These are phyloP conservation scores for Hydra vulgaris DNA, from an alignment of 30 jellyfish, hydroid and myxozoan genomes.

Conservation along the genomic window DNA sequence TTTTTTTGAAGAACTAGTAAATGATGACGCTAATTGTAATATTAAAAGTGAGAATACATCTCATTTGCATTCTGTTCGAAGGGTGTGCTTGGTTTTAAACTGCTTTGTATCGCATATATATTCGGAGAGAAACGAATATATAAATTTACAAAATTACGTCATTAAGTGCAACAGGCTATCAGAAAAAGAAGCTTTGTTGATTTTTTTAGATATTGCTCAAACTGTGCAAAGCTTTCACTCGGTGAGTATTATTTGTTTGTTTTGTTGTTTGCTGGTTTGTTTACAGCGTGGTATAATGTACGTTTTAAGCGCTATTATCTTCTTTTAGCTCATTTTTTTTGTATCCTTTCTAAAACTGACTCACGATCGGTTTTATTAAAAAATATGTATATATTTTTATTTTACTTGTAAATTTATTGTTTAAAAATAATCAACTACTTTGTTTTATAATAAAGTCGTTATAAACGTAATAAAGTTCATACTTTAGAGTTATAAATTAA, in stretches of 20 bases:
- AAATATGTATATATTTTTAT: not conserved
- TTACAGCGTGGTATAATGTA: not conserved
- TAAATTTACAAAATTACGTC: slow-evolving; percentile 81
- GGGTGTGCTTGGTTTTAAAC: slow-evolving; percentile 86
- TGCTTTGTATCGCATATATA: slow-evolving; percentile 84
- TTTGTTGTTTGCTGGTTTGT: not conserved
- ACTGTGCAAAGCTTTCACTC: slow-evolving; percentile 73
- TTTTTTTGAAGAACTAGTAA: slow-evolving; percentile 84
- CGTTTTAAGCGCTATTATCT: not conserved
- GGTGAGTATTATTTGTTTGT: slow-evolving; percentile 29
- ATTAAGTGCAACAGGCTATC: slow-evolving; percentile 74
- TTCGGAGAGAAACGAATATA: slow-evolving; percentile 58
- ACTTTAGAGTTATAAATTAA: too few relatives aligned
- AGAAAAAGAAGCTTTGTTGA: slow-evolving; percentile 79
- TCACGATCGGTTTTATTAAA: not conserved
- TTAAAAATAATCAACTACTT: too few relatives aligned
- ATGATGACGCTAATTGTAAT: slow-evolving; percentile 18
- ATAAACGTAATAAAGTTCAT: too few relatives aligned
- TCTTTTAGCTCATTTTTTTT: not conserved
- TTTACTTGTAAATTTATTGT: too few relatives aligned
- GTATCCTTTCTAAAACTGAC: not conserved
- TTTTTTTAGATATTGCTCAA: slow-evolving; percentile 60
- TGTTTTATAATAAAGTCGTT: too few relatives aligned
- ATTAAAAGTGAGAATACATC: not conserved
- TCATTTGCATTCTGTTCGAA: slow-evolving; percentile 22